Base-by-base conservation (phyloP, 2,888 invertebrate genomes). In the Aphidoletes aphidimyza region DNA sequence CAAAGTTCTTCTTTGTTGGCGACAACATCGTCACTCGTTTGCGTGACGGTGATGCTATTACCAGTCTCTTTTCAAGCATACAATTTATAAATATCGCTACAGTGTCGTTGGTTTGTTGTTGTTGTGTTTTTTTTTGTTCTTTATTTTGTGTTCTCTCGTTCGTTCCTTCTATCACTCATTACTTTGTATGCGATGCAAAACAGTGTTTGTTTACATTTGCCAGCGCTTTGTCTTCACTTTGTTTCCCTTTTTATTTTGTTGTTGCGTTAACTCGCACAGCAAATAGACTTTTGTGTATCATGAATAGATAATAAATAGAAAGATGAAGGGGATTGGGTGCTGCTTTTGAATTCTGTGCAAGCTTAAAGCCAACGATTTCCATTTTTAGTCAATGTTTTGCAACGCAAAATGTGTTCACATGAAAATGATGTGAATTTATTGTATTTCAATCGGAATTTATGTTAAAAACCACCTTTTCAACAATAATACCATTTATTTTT, bases 181-280 rank as follows among this genome's bases (percentile, higher is more conserved):
- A 69, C 17, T 69, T 69, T 69, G 69, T 69, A 69, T 69, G 69
- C 34, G 69, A 69, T 14, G 30, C 69, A 8, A 69, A 69, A 69
- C 69, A 69, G 69, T 69, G 69, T 69, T 69, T 69, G 69, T 69
- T 69, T 69, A 69, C 69, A 69, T 69, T 69, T 30, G 34, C 69
- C 34, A 30, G 14, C 69, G 69, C 69, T 69, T 69, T 69, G 69
- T 69, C 69, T 69, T 30, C 69, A 14, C 30, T 69, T 69, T 69
- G 69, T 69, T 69, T 30, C 2, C 34, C 1, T 22, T 30, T 69
- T 0, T 30, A 14, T 69, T 11, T 11, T 54, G n/a, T 22, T 54
- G 2, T 47, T 47, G 17, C 47, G 54, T 26, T 22, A 30, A 69
- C 69, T 69, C 69, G 69, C 2, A 69, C 30, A 30, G 34, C 69